Conservation (phyloP, 2,888 invertebrate species). For the Elysia crispata region DNA sequence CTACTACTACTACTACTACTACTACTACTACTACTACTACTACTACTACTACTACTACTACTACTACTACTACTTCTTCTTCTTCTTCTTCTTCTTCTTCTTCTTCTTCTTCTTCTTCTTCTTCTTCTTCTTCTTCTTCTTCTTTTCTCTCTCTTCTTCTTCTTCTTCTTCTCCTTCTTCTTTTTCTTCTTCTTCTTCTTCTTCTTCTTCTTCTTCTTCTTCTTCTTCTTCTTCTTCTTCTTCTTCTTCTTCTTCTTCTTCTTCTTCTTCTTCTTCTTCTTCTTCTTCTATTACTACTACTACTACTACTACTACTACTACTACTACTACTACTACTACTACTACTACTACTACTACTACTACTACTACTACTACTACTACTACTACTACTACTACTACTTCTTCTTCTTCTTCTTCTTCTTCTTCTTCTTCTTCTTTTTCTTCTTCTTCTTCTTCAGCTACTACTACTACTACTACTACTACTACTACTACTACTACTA, state of each 20-base stretch:
- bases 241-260: background rate
- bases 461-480: no score
- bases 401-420: no score
- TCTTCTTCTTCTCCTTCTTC: background rate
- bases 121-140: constrained; percentile 1
- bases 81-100: background rate
- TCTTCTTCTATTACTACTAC: no score
- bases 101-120: constrained; percentile 9
- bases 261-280: constrained; percentile 2
- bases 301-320: no score
- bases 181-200: background rate
- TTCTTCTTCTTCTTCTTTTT: no score
- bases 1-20: constrained; percentile 9
- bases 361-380: no score
- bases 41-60: constrained; percentile 24
- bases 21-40: constrained; percentile 24
- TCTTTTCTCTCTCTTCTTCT: background rate
- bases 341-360: no score
- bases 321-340: no score
- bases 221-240: constrained; percentile 2
- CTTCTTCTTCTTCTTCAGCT: no score
- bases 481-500: no score
- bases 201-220: background rate
- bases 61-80: background rate
- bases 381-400: no score